Evolutionary conservation across 2,888 invertebrate species (phyloP).

Genomic region (Gryllus longicercus): DNA sequence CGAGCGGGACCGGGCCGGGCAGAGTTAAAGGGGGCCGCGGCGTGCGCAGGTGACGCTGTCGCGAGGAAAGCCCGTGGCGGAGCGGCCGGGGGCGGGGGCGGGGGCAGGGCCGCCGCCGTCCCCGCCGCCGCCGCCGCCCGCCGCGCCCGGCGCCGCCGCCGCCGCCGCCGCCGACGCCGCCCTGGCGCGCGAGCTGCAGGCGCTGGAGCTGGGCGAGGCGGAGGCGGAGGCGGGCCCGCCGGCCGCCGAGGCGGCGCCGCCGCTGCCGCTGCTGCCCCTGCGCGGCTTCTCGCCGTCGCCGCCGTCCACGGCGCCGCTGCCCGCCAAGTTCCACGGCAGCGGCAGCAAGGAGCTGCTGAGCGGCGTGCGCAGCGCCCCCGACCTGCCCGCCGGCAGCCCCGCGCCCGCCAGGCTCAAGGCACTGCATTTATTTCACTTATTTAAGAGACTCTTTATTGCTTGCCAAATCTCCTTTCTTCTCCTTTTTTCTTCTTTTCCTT

Average conservation of each 20-base stretch:
- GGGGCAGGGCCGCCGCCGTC: slow-evolving; percentile 45
- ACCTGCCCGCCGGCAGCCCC: slow-evolving; percentile 65
- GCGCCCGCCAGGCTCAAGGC: slow-evolving; percentile 63
- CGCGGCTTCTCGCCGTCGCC: slow-evolving; percentile 77
- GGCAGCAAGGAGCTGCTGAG: slow-evolving; percentile 62
- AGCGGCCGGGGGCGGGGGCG: slow-evolving; percentile 48
- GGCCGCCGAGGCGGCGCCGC: neutral
- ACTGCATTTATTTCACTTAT: too few species aligned
- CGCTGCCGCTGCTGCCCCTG: slow-evolving; percentile 53
- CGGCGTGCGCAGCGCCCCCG: slow-evolving; percentile 77
- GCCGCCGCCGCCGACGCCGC: slow-evolving; percentile 46
- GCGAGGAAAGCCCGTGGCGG: slow-evolving; percentile 27
- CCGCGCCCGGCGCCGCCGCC: slow-evolving; percentile 27
- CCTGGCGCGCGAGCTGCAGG: slow-evolving; percentile 46
- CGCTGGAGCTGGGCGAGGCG: slow-evolving; percentile 46
- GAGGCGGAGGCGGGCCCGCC: slow-evolving; percentile 41
- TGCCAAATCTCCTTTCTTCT: too few species aligned
- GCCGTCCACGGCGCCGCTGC: slow-evolving; percentile 78
- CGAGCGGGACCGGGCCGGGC: too few species aligned
- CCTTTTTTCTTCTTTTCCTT: too few species aligned
- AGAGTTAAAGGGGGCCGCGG: too few species aligned
- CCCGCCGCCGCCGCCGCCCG: neutral
- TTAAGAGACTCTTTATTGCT: too few species aligned
- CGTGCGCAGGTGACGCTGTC: slow-evolving; percentile 22
- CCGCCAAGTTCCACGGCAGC: slow-evolving; percentile 69